Evolutionary conservation across 2,113 vertebrate species (phyloP).

Genomic region (Eurypyga helias): DNA sequence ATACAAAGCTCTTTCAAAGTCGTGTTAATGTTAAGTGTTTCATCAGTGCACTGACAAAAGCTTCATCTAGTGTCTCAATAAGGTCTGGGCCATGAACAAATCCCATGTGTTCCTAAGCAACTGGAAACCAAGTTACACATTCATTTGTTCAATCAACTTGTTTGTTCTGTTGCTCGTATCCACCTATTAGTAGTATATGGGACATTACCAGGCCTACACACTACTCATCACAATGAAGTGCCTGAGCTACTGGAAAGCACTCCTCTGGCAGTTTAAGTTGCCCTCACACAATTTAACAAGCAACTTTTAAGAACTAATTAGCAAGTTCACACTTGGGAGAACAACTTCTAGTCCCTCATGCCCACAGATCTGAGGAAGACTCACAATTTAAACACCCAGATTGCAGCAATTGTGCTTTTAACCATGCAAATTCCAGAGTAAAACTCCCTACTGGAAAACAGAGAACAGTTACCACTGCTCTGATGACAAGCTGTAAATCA

Average conservation of each 20-base stretch:
- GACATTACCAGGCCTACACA: background rate
- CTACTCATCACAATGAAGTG: background rate
- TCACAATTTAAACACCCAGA: background rate
- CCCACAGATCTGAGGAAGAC: background rate
- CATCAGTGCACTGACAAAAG: background rate
- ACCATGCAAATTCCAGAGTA: background rate
- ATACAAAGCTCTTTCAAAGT: background rate
- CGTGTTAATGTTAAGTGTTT: background rate
- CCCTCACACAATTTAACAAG: background rate
- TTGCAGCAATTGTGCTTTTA: background rate
- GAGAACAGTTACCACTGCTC: background rate
- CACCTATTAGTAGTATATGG: background rate
- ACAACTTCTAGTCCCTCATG: background rate
- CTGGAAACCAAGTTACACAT: background rate
- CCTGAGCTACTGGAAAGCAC: background rate
- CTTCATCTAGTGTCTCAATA: background rate
- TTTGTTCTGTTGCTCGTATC: background rate
- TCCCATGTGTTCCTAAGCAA: background rate
- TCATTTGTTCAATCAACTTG: background rate
- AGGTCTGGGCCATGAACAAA: background rate
- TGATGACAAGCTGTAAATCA: background rate
- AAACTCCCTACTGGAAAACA: background rate
- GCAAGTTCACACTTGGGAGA: background rate
- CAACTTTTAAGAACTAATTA: background rate
- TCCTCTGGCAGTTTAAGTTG: background rate